Percentiles rank a stretch among this genome's conserved stretches.
Evolutionary conservation across 2,113 vertebrate species (phyloP).

Genomic region (Gambusia affinis): DNA sequence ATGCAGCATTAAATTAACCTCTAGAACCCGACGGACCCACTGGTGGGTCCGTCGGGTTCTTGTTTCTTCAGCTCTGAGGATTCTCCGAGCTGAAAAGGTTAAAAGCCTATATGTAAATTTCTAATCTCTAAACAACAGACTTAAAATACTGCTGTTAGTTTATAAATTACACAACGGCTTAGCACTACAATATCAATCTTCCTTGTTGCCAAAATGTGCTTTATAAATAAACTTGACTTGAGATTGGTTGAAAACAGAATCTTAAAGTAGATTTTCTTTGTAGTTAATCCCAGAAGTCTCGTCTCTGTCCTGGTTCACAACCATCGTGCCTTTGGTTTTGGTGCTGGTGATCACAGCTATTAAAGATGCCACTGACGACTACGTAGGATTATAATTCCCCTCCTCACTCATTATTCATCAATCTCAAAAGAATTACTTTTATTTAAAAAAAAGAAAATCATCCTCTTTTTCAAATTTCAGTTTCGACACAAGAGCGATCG

Average conservation of each 20-base stretch:
- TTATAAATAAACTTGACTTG: too few species aligned
- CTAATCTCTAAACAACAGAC: too few species aligned
- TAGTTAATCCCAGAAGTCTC: slow-evolving; percentile 94
- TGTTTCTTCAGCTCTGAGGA: too few species aligned
- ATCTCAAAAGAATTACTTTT: neutral
- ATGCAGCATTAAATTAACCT: too few species aligned
- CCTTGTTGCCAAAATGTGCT: too few species aligned
- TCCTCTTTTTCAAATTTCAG: slow-evolving; percentile 61
- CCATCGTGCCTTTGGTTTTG: slow-evolving; percentile 95
- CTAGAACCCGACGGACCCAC: too few species aligned
- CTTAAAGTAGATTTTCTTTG: slow-evolving; percentile 16
- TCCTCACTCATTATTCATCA: neutral
- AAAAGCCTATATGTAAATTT: too few species aligned
- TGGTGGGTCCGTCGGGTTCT: too few species aligned
- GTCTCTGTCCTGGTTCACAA: slow-evolving; percentile 95
- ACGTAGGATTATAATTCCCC: slow-evolving; percentile 75
- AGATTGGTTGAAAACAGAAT: neutral
- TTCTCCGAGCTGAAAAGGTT: too few species aligned
- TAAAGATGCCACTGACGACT: slow-evolving; percentile 93
- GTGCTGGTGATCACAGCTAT: slow-evolving; percentile 92
- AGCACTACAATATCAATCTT: too few species aligned
- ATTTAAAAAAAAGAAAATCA: neutral
- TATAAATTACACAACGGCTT: too few species aligned
- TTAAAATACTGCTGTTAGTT: too few species aligned
- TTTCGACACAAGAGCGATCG: slow-evolving; percentile 93